A percentile compares a stretch with the other conserved stretches of the same genome.
Conservation (phyloP, 2,113 vertebrate genomes). For the Trochalopteron elliotii region DNA sequence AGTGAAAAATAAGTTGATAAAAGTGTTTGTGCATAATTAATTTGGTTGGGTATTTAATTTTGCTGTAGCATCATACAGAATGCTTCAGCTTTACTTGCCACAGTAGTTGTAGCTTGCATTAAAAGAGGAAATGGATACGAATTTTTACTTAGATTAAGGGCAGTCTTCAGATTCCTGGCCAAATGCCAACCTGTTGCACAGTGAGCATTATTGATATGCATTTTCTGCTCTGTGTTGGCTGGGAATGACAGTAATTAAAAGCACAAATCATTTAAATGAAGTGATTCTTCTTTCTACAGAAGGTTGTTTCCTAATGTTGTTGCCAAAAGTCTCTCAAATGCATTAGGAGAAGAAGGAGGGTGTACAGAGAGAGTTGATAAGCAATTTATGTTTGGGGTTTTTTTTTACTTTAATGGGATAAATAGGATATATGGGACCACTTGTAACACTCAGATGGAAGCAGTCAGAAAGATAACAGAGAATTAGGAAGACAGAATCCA, state of each 20-base stretch:
- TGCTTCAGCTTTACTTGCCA: neutral
- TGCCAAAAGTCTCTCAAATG: neutral
- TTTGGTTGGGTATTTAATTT: neutral
- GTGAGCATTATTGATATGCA: neutral
- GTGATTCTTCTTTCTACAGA: neutral
- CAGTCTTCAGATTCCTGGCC: neutral
- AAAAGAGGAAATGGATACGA: neutral
- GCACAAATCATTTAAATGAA: neutral
- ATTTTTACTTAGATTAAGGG: neutral
- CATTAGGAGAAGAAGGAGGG: neutral
- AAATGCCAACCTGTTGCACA: neutral
- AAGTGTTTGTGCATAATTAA: neutral
- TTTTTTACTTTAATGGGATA: neutral
- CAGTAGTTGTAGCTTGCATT: neutral
- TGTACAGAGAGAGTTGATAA: neutral
- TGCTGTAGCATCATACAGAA: neutral
- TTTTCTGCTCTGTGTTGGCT: neutral
- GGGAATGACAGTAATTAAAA: conserved; percentile 3
- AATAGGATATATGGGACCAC: neutral
- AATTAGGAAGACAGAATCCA: neutral
- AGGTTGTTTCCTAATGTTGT: neutral
- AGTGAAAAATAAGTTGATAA: neutral
- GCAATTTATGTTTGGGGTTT: neutral
- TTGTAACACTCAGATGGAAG: neutral
- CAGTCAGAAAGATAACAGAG: neutral